phyloP scores from a whole-genome alignment of 2,797 vertebrate genomes.

The Gymnodraco acuticeps region DNA sequence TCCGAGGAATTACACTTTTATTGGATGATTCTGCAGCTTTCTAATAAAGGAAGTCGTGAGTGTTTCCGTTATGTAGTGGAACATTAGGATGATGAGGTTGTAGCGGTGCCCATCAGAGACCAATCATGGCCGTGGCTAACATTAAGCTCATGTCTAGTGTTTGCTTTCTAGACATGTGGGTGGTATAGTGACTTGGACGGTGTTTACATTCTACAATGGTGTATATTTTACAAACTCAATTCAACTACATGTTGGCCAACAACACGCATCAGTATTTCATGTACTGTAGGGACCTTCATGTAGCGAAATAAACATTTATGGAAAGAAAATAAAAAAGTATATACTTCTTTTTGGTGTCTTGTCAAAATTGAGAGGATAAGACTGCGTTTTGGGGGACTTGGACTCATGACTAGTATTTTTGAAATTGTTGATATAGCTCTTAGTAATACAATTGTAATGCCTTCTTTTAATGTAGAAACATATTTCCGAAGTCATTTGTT shows the following conservation, averaged over 20 bases:
- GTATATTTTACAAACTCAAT: neutral
- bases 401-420: too few species aligned
- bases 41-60: neutral
- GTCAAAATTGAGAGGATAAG: neutral
- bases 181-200: neutral
- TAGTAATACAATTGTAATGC: neutral
- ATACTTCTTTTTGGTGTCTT: neutral
- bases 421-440: neutral
- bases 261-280: neutral
- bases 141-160: neutral
- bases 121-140: neutral
- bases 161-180: neutral
- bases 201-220: neutral
- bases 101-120: neutral
- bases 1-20: constrained; percentile 2
- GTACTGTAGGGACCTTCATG: neutral
- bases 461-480: neutral
- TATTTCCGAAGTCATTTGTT: too few species aligned
- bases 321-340: neutral
- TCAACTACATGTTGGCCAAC: neutral
- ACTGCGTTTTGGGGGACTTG: too few species aligned
- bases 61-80: neutral
- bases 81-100: neutral
- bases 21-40: constrained; percentile 51
- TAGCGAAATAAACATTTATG: neutral